Evolutionary conservation across 2,113 vertebrate genomes (phyloP).

Genomic region (Pachyramphus minor): DNA sequence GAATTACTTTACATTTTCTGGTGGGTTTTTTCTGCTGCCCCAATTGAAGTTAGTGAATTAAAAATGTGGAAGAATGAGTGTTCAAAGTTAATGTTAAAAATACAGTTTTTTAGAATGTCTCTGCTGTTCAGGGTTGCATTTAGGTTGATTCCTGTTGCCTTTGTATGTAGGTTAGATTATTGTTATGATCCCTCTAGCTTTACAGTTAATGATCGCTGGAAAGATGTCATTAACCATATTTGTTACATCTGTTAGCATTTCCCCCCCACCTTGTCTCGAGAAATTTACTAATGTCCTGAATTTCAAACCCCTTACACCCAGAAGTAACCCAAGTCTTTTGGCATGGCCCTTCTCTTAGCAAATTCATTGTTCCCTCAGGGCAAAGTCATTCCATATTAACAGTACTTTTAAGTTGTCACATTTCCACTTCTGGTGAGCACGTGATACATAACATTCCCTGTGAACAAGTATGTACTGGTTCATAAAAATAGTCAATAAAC

Average conservation of each 20-base stretch:
- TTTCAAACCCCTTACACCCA: not conserved
- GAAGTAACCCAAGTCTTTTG: not conserved
- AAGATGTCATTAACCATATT: not conserved
- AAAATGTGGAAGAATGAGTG: not conserved
- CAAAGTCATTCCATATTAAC: not conserved
- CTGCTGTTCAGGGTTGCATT: not conserved
- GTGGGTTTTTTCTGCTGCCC: not conserved
- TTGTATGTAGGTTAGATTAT: not conserved
- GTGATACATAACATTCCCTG: not conserved
- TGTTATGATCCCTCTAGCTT: not conserved
- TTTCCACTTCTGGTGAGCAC: not conserved
- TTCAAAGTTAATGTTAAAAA: not conserved
- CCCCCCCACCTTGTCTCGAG: not conserved
- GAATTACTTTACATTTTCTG: not conserved
- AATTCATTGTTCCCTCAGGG: not conserved
- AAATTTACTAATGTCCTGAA: not conserved
- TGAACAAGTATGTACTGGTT: not conserved
- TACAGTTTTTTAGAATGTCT: not conserved
- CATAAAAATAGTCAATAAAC: not conserved
- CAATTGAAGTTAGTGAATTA: not conserved
- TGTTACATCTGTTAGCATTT: not conserved
- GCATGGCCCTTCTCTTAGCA: not conserved
- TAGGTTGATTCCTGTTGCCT: not conserved
- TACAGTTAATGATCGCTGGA: not conserved
- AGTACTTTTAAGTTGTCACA: not conserved